phyloP scores from a whole-genome alignment of 2,888 invertebrate genomes.

The Mythimna pallens region DNA sequence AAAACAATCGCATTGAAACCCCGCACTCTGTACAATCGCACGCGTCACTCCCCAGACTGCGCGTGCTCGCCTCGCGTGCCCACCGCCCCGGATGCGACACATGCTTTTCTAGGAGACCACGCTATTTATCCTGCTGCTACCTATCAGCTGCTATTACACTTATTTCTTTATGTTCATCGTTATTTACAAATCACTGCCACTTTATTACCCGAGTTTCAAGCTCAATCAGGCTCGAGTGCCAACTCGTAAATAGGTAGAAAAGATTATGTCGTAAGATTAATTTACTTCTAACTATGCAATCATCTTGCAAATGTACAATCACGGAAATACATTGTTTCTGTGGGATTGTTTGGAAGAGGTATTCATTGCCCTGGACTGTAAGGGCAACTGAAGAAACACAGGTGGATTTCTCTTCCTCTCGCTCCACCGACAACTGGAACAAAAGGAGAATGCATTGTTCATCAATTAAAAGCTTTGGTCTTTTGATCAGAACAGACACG shows the following conservation, averaged over 20 bases:
- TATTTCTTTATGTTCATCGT: constrained; percentile 60
- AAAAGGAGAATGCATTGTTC: too few species aligned
- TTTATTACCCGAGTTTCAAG: constrained; percentile 50
- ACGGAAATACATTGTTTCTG: too few species aligned
- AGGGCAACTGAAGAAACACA: background rate
- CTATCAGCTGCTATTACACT: constrained; percentile 62
- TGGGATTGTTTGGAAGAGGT: too few species aligned
- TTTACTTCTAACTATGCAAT: background rate
- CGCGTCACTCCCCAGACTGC: constrained; percentile 42
- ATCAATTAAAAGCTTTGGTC: too few species aligned
- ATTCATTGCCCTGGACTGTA: background rate
- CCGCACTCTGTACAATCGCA: constrained; percentile 31
- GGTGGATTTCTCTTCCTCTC: too few species aligned
- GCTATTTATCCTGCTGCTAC: constrained; percentile 73
- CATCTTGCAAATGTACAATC: background rate
- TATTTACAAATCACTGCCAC: constrained; percentile 59
- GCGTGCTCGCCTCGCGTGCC: constrained; percentile 79
- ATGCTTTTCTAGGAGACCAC: constrained; percentile 83
- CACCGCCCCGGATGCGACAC: constrained; percentile 82
- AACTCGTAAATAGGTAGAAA: constrained; percentile 30
- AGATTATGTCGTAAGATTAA: constrained; percentile 14
- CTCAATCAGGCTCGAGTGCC: constrained; percentile 31
- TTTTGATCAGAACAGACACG: too few species aligned
- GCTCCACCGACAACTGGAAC: too few species aligned
- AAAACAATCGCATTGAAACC: background rate